These are phyloP conservation scores for Alethe castanea DNA, from an alignment of 2,113 vertebrate genomes.

Conservation along the genomic window DNA sequence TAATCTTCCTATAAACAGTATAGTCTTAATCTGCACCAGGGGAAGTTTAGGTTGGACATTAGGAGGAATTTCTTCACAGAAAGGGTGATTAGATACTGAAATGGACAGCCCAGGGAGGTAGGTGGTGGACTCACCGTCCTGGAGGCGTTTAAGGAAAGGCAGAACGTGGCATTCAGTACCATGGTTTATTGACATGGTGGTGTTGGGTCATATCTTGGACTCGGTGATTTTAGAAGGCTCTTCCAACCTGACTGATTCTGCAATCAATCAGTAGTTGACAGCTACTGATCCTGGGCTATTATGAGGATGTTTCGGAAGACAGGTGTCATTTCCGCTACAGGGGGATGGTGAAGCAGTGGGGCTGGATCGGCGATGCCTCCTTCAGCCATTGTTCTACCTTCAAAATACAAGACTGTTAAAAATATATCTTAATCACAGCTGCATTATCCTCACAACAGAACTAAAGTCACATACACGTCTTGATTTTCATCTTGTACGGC, in stretches of 20 bases:
- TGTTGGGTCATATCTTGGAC: too few species aligned
- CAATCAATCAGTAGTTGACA: neutral
- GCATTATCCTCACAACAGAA: neutral
- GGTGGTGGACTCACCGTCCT: neutral
- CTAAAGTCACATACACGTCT: neutral
- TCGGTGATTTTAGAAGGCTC: neutral
- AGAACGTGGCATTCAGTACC: too few species aligned
- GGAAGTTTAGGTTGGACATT: neutral
- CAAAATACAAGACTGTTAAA: neutral
- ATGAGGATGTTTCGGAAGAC: fast-evolving
- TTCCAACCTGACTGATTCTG: neutral
- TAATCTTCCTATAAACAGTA: too few species aligned
- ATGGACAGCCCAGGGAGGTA: neutral
- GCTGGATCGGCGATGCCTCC: fast-evolving
- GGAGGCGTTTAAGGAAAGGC: neutral
- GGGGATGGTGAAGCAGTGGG: fast-evolving
- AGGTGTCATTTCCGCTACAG: fast-evolving
- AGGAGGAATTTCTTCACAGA: neutral
- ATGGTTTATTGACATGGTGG: fast-evolving
- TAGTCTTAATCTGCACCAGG: neutral
- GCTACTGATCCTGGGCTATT: too few species aligned
- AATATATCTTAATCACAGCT: constrained; percentile 19
- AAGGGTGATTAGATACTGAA: neutral
- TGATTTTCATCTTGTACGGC: neutral
- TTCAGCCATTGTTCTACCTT: neutral